A percentile compares a stretch with the other conserved stretches of the same genome.
Conservation (phyloP, 2,888 invertebrate species). For the Busseola fusca region DNA sequence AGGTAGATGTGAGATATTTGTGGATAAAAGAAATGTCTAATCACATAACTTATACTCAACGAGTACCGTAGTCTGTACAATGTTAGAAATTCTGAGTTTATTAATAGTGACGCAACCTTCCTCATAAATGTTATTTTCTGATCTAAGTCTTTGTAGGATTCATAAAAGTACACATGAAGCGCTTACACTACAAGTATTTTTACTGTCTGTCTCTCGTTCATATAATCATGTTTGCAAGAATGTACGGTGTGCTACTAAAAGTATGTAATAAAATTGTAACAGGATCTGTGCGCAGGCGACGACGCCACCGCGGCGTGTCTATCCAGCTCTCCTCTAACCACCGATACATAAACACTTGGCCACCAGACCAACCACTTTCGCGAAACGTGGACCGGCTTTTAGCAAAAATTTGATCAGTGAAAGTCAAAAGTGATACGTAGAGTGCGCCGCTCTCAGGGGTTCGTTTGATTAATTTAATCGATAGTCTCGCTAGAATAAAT, state of each 20-base stretch:
- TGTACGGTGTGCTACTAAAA: constrained; percentile 59
- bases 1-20: too few species aligned
- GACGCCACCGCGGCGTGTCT: constrained; percentile 67
- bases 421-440: constrained; percentile 81
- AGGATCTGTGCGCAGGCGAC: constrained; percentile 58
- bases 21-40: background rate
- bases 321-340: constrained; percentile 70
- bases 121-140: background rate
- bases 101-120: background rate
- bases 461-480: constrained; percentile 75
- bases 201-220: background rate
- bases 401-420: constrained; percentile 89
- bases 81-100: background rate
- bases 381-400: constrained; percentile 86
- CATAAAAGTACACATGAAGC: background rate
- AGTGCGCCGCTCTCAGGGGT: constrained; percentile 73
- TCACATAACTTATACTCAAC: background rate
- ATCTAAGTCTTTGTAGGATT: background rate
- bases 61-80: background rate
- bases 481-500: constrained; percentile 58
- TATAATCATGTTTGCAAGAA: constrained; percentile 24
- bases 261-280: constrained; percentile 68
- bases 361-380: constrained; percentile 86
- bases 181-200: background rate
- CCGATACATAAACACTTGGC: constrained; percentile 66